Percentiles rank a stretch among this genome's conserved stretches.
Evolutionary conservation across 2,888 invertebrate genomes (phyloP).

Genomic region (Cremastinae sp.): DNA sequence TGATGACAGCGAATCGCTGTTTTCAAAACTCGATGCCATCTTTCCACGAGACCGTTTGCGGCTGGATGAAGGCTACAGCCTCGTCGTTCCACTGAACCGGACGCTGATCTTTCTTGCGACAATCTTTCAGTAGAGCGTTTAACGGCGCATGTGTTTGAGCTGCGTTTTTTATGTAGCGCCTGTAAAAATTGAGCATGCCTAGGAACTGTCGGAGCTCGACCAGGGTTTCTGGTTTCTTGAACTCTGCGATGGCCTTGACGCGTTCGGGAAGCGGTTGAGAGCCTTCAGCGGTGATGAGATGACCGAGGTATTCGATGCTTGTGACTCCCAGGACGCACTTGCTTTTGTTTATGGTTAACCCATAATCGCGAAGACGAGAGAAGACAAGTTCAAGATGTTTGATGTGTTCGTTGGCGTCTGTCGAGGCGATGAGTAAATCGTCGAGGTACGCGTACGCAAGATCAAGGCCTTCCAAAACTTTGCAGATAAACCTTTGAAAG

Average conservation of each 20-base stretch:
- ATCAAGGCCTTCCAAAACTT: background rate
- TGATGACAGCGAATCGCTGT: slow-evolving; percentile 58
- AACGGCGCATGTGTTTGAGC: background rate
- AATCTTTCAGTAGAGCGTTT: background rate
- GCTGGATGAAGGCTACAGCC: slow-evolving; percentile 56
- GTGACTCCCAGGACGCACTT: background rate
- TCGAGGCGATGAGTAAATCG: background rate
- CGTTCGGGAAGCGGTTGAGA: background rate
- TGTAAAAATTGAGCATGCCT: slow-evolving; percentile 6
- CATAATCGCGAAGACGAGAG: background rate
- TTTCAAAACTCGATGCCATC: slow-evolving; percentile 60
- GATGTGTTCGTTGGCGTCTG: background rate
- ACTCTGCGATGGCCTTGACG: background rate
- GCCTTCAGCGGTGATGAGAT: background rate
- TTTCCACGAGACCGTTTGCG: slow-evolving; percentile 56
- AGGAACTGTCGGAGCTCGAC: slow-evolving; percentile 7
- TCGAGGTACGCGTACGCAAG: background rate
- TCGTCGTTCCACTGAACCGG: too few relatives aligned
- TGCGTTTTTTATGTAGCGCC: background rate
- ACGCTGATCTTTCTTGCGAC: slow-evolving; percentile 18
- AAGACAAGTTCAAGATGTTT: background rate
- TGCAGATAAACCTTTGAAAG: background rate
- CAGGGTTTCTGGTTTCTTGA: background rate
- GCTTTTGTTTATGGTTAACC: background rate
- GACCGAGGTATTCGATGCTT: background rate